Base-by-base conservation (phyloP, 2,113 vertebrate species). In the Zapus hudsonius region DNA sequence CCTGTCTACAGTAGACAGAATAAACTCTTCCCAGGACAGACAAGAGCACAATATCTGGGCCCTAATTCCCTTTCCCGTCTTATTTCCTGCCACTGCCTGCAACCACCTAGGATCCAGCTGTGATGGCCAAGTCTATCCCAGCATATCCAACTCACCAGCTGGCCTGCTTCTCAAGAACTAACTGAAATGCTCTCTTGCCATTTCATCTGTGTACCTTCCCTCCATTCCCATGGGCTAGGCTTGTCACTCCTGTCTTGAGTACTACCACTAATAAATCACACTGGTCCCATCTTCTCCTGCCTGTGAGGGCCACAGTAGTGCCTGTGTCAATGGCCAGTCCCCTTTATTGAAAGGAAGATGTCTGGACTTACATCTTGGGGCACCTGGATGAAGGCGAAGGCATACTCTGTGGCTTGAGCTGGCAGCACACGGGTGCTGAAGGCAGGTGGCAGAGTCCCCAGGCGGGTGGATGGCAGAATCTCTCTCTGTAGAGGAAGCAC, bases 371-470 rank as follows among this genome's bases (percentile, higher is more conserved):
- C 99, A 74, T 99, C 99, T 89, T 98, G 98, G 57, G 99, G 99
- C 97, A 99, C 98, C 97, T 98, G 99, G 97, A 99, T 99, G 98
- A 98, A 99, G 97, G 99, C 99, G 25, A 99, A 99, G 95, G 98
- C 85, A 66, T 99, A 99, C 97, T 99, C 99, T 0, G 98, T 98
- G 97, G 99, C 99, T 97, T 99, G 99, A 42, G 98, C 98, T 12
- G 99, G 98, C 89, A 99, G 97, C 66, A 97, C 97, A 16, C 99
- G 97, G n/a, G 97, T 98, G 98, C 98, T 98, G 98, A 99, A 99
- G 96, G 99, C 98, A 3, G 98, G 98, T 3, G 99, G 99, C 7
- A 99, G 98, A 61, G 98, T 72, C 0, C 98, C 99, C 95, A 99
- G 98, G 92, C 99, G 99, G 69, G 98, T 96, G 84, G 98, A 97